These are phyloP conservation scores for Agrotis puta DNA, from an alignment of 2,888 invertebrate genomes.

Conservation along the genomic window DNA sequence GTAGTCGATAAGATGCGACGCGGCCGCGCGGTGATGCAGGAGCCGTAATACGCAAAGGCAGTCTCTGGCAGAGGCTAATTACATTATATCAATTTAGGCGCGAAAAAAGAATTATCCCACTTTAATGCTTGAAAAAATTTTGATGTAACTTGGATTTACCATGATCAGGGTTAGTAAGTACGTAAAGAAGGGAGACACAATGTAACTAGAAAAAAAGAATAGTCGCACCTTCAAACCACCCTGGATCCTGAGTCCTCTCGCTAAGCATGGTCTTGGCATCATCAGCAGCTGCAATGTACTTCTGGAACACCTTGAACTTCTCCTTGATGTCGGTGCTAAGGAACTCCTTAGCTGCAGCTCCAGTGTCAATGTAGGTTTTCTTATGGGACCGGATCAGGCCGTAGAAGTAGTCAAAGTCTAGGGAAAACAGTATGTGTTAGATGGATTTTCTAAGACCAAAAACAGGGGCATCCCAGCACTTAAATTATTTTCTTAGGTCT, in stretches of 20 bases:
- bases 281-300: conserved; percentile 83
- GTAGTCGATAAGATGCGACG: no score
- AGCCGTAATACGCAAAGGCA: no score
- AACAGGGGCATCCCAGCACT: no score
- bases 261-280: conserved; percentile 92
- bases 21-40: no score
- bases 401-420: conserved; percentile 94
- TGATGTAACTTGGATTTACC: no score
- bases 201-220: neutral
- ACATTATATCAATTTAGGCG: no score
- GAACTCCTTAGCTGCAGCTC: conserved; percentile 94
- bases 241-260: conserved; percentile 93
- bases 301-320: conserved; percentile 86
- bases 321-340: conserved; percentile 92
- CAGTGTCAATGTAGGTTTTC: conserved; percentile 93
- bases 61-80: no score
- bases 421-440: conserved; percentile 53
- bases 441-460: no score
- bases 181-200: no score
- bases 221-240: conserved; percentile 94
- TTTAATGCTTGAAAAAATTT: no score
- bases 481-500: neutral
- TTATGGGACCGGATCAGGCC: conserved; percentile 93
- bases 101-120: no score
- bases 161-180: no score